Base-by-base conservation (phyloP, 2,113 vertebrate species). In the Psophia crepitans region DNA sequence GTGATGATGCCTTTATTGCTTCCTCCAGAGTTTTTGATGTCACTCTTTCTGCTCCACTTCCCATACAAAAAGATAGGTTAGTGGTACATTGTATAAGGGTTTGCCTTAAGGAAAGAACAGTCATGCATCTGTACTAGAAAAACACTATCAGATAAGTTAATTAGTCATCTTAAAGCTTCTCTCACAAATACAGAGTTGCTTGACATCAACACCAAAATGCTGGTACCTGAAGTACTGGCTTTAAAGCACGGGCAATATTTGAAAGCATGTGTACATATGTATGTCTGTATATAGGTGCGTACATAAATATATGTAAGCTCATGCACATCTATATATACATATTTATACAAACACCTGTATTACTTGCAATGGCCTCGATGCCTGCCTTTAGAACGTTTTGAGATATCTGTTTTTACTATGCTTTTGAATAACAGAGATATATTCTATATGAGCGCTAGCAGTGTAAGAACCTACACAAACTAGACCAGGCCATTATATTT, bases 231-330 rank as follows among this genome's bases (percentile, higher is more conserved):
- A 68, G 17, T 39, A 44, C 21, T 28, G 33, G n/a, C 26, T 80
- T 80, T 71, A 66, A 73, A 73, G 19, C 19, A 56, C 32, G 7
- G 43, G 37, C 14, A 69, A 9, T 8, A 51, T 48, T 74, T 48
- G 26, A 80, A 41, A 30, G 19, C 9, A 33, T 41, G 30, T 27
- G 8, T 21, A 30, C 10, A 27, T 7, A n/a, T 24, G 26, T n/a
- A 16, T 16, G 23, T n/a, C 23, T n/a, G 3, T 51, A 32, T 28
- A 28, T 6, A 78, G n/a, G 24, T 18, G 17, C 7, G 2, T 26
- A 12, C 0, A 1, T 18, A n/a, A n/a, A 17, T 26, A 61, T 12
- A 11, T 11, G 3, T 6, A 48, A 4, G 6, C n/a, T n/a, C n/a
- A n/a, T n/a, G n/a, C n/a, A n/a, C n/a, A n/a, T n/a, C n/a, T 9